Evolutionary conservation across 2,797 vertebrate genomes (phyloP), one percentile per base, ranked within the genome.

Genomic region (Coendou prehensilis): DNA sequence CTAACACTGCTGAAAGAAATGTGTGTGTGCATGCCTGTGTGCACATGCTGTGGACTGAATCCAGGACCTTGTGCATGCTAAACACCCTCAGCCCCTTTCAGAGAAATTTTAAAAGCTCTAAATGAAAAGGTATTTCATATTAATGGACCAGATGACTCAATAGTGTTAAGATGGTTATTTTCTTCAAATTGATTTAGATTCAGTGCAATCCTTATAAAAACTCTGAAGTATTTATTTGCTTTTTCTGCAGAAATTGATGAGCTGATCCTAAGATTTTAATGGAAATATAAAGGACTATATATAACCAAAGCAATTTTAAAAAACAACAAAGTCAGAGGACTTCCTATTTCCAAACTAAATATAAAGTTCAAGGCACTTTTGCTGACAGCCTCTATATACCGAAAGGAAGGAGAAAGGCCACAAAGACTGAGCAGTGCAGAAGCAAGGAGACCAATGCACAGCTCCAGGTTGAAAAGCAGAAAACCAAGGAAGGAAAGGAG

Each of bases 381-480:
- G n/a, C 22, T 52, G 26, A 41, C 14, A 83, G 56, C 13, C 56
- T 57, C 30, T 59, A 14, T 11, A 9, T 17, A n/a, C 47, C 57
- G 20, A 90, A 99, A 99, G 99, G 97, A 99, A 98, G 97, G 99
- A 99, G 98, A 99, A 99, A 96, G 98, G 99, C 93, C 99, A 99
- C 98, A 99, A 99, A 98, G 99, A 98, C 98, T 87, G 98, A 99
- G 95, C 99, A 99, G 22, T 99, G 99, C 97, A 99, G 99, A 0
- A 99, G 99, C 0, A 99, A 99, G 83, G 99, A 99, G 98, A 99
- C 99, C 47, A 99, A 99, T 94, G 99, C 99, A 79, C 99, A 99
- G 98, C 99, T 99, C 98, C 99, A 99, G 97, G 99, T 98, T 96
- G 99, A 99, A 97, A 99, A 99, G 97, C 99, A 99, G 92, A 99